Evolutionary conservation across 2,888 invertebrate species (phyloP).

Genomic region (Caenorhabditis japonica): DNA sequence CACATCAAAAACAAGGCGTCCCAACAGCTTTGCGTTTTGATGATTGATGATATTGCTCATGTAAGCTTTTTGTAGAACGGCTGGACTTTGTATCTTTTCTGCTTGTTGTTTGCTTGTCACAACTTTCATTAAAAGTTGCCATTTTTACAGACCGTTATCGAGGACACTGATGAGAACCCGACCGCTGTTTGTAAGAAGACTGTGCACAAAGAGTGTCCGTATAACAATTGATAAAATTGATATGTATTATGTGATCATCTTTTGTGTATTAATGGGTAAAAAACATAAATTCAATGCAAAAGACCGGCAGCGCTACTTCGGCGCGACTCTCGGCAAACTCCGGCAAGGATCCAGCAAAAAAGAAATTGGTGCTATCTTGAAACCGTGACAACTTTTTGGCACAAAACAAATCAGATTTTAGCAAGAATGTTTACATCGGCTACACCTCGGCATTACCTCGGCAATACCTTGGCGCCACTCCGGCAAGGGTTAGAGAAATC

Average conservation of each 20-base stretch:
- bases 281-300: no score
- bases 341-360: no score
- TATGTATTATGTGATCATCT: not conserved
- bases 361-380: no score
- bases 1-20: constrained; percentile 47
- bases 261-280: no score
- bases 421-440: no score
- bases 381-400: no score
- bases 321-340: no score
- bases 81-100: not conserved
- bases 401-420: no score
- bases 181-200: constrained; percentile 49
- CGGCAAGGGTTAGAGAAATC: no score
- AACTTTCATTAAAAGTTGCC: constrained; percentile 1
- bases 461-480: no score
- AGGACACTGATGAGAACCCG: constrained; percentile 56
- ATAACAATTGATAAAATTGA: constrained; percentile 25
- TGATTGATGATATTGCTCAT: constrained; percentile 56
- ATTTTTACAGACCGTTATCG: constrained; percentile 52
- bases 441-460: no score
- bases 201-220: constrained; percentile 52
- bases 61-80: constrained; percentile 23
- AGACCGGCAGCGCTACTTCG: no score
- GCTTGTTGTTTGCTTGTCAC: not conserved
- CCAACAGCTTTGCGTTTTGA: constrained; percentile 38